Conservation (phyloP, 2,888 invertebrate genomes). For the Mesoligia furuncula region DNA sequence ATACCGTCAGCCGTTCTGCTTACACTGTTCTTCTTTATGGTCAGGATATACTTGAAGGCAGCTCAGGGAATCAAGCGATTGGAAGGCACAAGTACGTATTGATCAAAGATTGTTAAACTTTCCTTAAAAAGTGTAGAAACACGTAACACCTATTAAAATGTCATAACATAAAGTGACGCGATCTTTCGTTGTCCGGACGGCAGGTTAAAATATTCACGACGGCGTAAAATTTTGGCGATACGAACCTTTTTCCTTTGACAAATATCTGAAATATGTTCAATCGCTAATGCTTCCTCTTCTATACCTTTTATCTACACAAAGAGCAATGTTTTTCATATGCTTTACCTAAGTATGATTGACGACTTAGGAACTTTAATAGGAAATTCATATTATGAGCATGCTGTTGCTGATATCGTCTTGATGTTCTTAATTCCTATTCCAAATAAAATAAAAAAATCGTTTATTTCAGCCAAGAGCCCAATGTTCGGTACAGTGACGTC, state of each 20-base stretch:
- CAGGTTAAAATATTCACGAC: conserved; percentile 2
- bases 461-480: conserved; percentile 93
- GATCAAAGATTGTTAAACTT: not conserved
- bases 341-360: conserved; percentile 4
- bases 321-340: conserved; percentile 12
- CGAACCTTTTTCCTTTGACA: conserved; percentile 21
- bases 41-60: conserved; percentile 92
- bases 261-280: conserved; percentile 27
- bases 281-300: conserved; percentile 3
- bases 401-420: not conserved
- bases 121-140: not conserved
- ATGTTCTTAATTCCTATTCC: not conserved
- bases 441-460: not conserved
- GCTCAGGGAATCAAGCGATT: conserved; percentile 93
- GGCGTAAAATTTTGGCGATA: not conserved
- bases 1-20: conserved; percentile 90
- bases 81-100: conserved; percentile 91
- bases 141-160: conserved; percentile 2
- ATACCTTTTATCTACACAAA: not conserved
- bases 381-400: not conserved
- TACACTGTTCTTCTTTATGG: conserved; percentile 90
- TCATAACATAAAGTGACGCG: not conserved
- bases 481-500: conserved; percentile 95
- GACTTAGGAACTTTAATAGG: not conserved
- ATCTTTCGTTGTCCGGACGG: not conserved